Percentiles rank a stretch among this genome's conserved stretches.
These are phyloP conservation scores for Heteronetta atricapilla DNA, from an alignment of 2,113 vertebrate species.

Conservation along the genomic window DNA sequence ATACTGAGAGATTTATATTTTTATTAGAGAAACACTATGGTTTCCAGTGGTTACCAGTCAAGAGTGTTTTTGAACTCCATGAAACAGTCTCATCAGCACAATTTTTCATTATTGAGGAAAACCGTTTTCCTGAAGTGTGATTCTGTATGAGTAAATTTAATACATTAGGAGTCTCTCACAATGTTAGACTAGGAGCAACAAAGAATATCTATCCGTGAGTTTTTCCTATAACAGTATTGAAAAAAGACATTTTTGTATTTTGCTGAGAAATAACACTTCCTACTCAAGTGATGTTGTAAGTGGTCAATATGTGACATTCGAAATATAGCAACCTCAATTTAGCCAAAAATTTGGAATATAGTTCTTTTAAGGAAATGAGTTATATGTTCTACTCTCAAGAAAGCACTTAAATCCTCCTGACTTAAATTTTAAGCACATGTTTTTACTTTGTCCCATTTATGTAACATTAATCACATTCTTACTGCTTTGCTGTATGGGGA, in stretches of 20 bases:
- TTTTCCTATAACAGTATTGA: background rate
- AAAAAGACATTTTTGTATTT: background rate
- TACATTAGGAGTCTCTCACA: background rate
- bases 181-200: background rate
- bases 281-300: background rate
- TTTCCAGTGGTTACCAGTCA: background rate
- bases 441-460: slow-evolving; percentile 45
- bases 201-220: background rate
- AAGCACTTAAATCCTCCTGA: background rate
- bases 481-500: background rate
- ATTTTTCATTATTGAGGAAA: background rate
- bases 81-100: background rate
- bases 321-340: background rate
- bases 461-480: slow-evolving; percentile 41
- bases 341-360: background rate
- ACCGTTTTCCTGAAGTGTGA: background rate
- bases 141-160: background rate
- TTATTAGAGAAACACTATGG: background rate
- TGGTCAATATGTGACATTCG: background rate
- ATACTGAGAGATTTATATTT: background rate
- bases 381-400: background rate
- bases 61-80: background rate
- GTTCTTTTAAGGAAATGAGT: slow-evolving; percentile 21
- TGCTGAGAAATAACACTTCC: background rate
- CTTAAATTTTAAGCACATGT: slow-evolving; percentile 40